Evolutionary conservation across 2,113 vertebrate species (phyloP), one percentile per base, ranked within the genome.

Genomic region (Peucedramus taeniatus): DNA sequence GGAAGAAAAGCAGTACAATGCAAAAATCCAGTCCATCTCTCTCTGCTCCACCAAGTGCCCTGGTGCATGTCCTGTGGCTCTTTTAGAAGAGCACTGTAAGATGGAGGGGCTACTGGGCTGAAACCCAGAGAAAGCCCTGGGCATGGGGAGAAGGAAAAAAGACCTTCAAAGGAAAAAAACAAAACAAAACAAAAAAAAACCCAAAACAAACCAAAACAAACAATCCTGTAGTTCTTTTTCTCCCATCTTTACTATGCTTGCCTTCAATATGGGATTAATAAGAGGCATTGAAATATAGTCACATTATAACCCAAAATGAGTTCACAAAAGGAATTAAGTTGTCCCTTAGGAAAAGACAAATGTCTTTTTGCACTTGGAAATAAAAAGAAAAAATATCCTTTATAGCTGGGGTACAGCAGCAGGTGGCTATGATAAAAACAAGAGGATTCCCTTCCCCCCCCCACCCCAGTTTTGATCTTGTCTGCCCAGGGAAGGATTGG

Each of bases 31-130:
- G 16, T 37, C 59, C n/a, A 7, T 20, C 11, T 35, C 37, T 51
- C 14, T 63, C 24, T 72, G 21, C 59, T 77, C 22, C 1, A 3
- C 35, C 3, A 2, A 39, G 8, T 8, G 13, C 9, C 9, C 37
- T 1, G 0, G 30, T 21, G 4, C 42, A 9, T 0, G 1, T 35
- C 56, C 35, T 70, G 33, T 33, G 40, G 56, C 39, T 53, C 31
- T 81, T 68, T 66, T 54, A 31, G 53, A 84, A 51, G 30, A 68
- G 11, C 18, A 35, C 33, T 54, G 14, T 45, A 30, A 78, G 42
- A 21, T 47, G 24, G 6, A 82, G 14, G 7, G 22, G 16, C 37
- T 84, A 8, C 22, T 37, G 15, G 6, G 6, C 6, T 74, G 60
- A 65, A 23, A 74, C 16, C 3, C 3, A 2, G 54, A 49, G 54